phyloP scores from a whole-genome alignment of 2,797 vertebrate genomes.

The Lerista edwardsae region DNA sequence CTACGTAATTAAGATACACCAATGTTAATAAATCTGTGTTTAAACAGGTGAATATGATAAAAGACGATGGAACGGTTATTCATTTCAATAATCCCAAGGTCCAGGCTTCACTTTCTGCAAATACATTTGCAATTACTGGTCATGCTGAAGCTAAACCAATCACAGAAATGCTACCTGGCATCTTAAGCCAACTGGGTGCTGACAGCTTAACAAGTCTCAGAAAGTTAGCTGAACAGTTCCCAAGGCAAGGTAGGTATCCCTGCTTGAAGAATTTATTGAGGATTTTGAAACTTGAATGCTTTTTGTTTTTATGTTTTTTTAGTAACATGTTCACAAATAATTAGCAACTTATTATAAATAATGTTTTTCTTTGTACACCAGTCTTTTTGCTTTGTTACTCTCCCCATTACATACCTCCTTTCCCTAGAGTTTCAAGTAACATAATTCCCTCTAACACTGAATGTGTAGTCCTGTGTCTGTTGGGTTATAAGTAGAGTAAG shows the following conservation, averaged over 20 bases:
- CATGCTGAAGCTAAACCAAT: constrained; percentile 97
- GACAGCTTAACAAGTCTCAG: constrained; percentile 98
- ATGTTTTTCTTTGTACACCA: not conserved
- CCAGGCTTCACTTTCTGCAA: constrained; percentile 96
- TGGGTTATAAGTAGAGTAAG: not conserved
- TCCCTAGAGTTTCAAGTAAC: not conserved
- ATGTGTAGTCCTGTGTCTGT: not conserved
- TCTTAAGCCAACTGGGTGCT: constrained; percentile 96
- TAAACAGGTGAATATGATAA: constrained; percentile 96
- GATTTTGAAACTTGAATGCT: not conserved
- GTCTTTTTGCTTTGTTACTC: not conserved
- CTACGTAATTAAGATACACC: not conserved
- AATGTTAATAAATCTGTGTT: constrained; percentile 52
- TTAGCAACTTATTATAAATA: not conserved
- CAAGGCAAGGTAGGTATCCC: constrained; percentile 87
- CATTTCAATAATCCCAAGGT: constrained; percentile 99
- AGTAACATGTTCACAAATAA: not conserved
- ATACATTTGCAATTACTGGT: constrained; percentile 97
- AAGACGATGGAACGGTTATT: constrained; percentile 97
- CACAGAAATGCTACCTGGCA: constrained; percentile 98
- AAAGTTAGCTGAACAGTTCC: constrained; percentile 97
- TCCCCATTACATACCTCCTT: not conserved
- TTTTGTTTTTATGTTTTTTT: not conserved
- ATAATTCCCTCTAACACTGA: no score
- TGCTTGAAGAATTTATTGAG: not conserved